Evolutionary conservation across 2,888 invertebrate genomes (phyloP).

Genomic region (Pedicia rivosa): DNA sequence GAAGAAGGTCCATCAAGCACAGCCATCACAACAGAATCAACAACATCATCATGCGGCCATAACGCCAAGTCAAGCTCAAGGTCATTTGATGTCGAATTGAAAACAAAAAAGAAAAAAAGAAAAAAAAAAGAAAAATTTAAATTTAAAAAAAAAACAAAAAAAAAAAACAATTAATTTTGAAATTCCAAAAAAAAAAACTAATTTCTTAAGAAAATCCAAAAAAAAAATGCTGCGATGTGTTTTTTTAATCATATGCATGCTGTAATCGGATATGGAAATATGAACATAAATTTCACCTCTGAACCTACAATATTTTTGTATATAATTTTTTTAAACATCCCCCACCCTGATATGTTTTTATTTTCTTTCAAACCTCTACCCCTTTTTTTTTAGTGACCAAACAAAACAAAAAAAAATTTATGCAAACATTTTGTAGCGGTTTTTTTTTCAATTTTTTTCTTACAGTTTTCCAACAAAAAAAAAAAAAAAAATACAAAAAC

Average conservation of each 20-base stretch:
- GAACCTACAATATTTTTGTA: too few relatives aligned
- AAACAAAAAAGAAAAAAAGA: conserved; percentile 3
- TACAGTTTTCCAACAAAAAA: too few relatives aligned
- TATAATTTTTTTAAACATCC: too few relatives aligned
- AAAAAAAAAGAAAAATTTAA: conserved; percentile 2
- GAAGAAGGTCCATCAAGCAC: conserved; percentile 36
- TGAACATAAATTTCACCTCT: too few relatives aligned
- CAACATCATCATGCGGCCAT: conserved; percentile 33
- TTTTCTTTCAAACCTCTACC: too few relatives aligned
- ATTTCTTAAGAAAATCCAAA: conserved; percentile 1
- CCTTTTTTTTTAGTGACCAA: too few relatives aligned
- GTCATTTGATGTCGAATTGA: conserved; percentile 28
- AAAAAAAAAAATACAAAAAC: too few relatives aligned
- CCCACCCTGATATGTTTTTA: too few relatives aligned
- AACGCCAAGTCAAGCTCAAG: conserved; percentile 33
- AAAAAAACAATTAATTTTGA: neutral
- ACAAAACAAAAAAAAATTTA: too few relatives aligned
- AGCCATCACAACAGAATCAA: conserved; percentile 34
- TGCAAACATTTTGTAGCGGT: too few relatives aligned
- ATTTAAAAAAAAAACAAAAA: conserved; percentile 1
- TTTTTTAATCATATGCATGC: conserved; percentile 5
- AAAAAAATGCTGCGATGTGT: conserved; percentile 4
- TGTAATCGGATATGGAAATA: conserved; percentile 4
- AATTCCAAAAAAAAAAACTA: neutral
- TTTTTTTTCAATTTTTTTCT: too few relatives aligned